Evolutionary conservation across 1,140 invertebrate genomes (phyloP), one percentile per base, ranked within the genome.

Genomic region (Cylas formicarius): DNA sequence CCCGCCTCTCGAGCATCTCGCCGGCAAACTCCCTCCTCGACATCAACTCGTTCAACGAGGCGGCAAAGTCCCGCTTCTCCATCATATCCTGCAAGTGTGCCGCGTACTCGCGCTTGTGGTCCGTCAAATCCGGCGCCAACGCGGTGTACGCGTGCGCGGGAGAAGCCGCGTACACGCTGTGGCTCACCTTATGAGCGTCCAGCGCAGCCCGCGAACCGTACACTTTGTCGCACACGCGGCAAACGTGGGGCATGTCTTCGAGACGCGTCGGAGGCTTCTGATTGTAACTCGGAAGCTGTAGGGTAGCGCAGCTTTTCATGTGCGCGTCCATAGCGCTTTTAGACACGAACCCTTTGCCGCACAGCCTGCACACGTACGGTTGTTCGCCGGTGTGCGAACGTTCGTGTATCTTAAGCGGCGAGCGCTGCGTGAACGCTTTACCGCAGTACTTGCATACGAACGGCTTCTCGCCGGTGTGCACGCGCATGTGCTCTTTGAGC

Each of bases 351-450:
- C 74, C 75, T 57, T 81, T 76, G 6, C 70, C 65, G 59, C 84
- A 87, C 23, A 74, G 69, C 33, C 69, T 66, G 58, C 83, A 86
- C 49, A 73, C 72, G 60, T 84, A 86, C 0, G 83, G 84, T 49
- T 80, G 73, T 55, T 84, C 80, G 3, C 84, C 84, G 19, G 80
- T 84, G 65, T 86, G 83, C 55, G 81, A 70, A 55, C 82, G 68
- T 50, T 84, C 80, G 65, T 87, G 84, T 17, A 84, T 84, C 40
- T 82, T 76, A 8, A 86, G 67, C 16, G 75, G 78, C 22, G 82
- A 86, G 11, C 51, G 47, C 22, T 54, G 75, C 47, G 76, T 75
- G 47, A 80, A 80, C 0, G 74, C 71, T 53, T 78, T 78, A 2
- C 75, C 73, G 35, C 77, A 62, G 17, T 47, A 48, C 10, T 55